Evolutionary conservation across 2,888 invertebrate species (phyloP), one percentile per base, ranked within the genome.

Genomic region (Hymenopus coronatus): DNA sequence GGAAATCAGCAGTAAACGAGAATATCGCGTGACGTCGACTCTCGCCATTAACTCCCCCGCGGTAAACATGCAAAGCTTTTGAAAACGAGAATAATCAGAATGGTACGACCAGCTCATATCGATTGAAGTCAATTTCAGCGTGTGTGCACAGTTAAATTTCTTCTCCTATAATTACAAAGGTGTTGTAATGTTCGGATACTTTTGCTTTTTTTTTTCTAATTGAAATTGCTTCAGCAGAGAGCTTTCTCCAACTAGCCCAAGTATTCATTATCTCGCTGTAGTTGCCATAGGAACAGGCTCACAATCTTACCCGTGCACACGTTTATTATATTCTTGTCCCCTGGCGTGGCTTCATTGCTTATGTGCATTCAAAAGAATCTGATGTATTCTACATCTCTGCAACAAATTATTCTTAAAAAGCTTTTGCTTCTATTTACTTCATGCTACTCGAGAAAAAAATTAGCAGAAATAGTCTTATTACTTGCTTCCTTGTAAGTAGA

Each of bases 1-100:
- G 86, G 86, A 86, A 86, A 86, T 86, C 86, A 86, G 81, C 86
- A 86, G 86, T n/a, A 81, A 87, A 87, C 87, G 87, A 87, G 82
- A 33, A 33, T n/a, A 82, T 87, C 28, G 87, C 87, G 87, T 87
- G 87, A 82, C 82, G 14, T 28, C 8, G 6, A 30, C 81, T 82
- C 30, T 15, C 87, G 27, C 82, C 54, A 54, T 54, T 54, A 54
- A 54, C 54, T 54, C 54, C 20, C 54, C 20, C 54, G 54, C 54
- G 15, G 54, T 70, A 70, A 70, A 70, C 54, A 70, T 70, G 54
- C 54, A 70, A 70, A 54, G 54, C 54, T 54, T 54, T 54, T 54
- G 54, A 54, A 54, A 54, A 70, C 54, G 54, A 70, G 54, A 70
- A 70, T 70, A 70, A 70, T 70, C 54, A 20, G 54, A 70, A 70